Conservation (phyloP, 2,797 vertebrate species). For the Perdix hodgsoniae region DNA sequence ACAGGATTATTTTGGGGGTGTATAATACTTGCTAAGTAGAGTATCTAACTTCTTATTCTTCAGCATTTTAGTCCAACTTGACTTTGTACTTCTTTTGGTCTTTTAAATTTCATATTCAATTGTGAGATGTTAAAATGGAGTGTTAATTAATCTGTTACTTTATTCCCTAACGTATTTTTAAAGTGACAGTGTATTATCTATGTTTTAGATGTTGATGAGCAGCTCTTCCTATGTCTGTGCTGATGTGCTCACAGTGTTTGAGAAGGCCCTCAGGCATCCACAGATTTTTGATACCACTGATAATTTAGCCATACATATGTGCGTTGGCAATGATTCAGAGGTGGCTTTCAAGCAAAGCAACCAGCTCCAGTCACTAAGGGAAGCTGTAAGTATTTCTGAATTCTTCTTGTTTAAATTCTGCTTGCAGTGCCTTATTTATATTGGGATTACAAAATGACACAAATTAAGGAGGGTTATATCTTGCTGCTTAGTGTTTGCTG, state of each 20-base stretch:
- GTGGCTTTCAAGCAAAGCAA: conserved; percentile 1
- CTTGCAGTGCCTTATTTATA: not conserved
- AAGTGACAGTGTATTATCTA: not conserved
- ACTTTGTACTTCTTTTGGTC: not conserved
- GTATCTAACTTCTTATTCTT: not conserved
- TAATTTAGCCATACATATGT: not conserved
- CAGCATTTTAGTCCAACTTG: not conserved
- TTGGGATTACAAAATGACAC: not conserved
- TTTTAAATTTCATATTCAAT: not conserved
- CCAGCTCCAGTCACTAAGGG: not conserved
- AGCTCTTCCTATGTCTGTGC: not conserved
- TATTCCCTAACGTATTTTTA: not conserved
- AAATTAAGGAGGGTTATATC: not conserved
- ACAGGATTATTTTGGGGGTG: not conserved
- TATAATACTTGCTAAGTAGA: not conserved
- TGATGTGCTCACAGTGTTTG: not conserved
- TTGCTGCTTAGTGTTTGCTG: not conserved
- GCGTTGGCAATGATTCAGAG: not conserved
- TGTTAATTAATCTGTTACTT: not conserved
- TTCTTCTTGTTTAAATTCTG: not conserved
- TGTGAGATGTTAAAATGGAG: not conserved
- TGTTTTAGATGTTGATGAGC: conserved; percentile 57
- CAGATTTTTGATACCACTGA: not conserved
- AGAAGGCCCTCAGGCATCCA: not conserved
- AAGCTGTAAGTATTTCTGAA: conserved; percentile 61